These are phyloP conservation scores for Lanistes nyassanus DNA, from an alignment of 1,140 invertebrate genomes.

Conservation along the genomic window DNA sequence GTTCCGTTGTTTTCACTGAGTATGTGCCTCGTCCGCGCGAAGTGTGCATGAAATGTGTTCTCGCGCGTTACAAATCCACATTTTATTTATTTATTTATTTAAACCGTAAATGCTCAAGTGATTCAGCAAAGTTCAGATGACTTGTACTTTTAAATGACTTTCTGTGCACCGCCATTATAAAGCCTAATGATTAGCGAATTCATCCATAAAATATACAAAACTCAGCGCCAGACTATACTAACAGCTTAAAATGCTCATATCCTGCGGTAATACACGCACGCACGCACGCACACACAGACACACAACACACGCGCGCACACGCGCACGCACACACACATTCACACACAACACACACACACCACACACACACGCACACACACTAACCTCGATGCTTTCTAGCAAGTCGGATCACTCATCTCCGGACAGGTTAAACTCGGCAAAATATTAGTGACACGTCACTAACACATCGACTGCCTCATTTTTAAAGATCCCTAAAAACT, in stretches of 20 bases:
- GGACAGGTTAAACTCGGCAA: background rate
- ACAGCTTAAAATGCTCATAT: background rate
- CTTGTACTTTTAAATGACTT: background rate
- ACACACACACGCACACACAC: conserved; percentile 13
- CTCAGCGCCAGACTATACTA: background rate
- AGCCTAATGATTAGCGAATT: background rate
- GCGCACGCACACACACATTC: too few relatives aligned
- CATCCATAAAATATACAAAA: background rate
- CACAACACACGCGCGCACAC: too few relatives aligned
- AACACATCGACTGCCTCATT: background rate
- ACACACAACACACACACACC: too few relatives aligned
- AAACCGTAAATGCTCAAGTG: too few relatives aligned
- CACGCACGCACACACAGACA: conserved; percentile 4
- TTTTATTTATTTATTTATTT: too few relatives aligned
- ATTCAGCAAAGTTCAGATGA: too few relatives aligned
- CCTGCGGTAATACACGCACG: background rate
- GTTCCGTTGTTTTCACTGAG: too few relatives aligned
- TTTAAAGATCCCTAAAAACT: background rate
- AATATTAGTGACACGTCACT: background rate
- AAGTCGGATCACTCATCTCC: conserved; percentile 2
- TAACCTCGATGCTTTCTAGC: background rate
- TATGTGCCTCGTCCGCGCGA: too few relatives aligned
- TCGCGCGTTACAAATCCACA: too few relatives aligned
- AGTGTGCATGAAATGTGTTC: too few relatives aligned
- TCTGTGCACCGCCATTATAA: background rate